Conservation (phyloP, 2,797 vertebrate species). For the Picus viridis region DNA sequence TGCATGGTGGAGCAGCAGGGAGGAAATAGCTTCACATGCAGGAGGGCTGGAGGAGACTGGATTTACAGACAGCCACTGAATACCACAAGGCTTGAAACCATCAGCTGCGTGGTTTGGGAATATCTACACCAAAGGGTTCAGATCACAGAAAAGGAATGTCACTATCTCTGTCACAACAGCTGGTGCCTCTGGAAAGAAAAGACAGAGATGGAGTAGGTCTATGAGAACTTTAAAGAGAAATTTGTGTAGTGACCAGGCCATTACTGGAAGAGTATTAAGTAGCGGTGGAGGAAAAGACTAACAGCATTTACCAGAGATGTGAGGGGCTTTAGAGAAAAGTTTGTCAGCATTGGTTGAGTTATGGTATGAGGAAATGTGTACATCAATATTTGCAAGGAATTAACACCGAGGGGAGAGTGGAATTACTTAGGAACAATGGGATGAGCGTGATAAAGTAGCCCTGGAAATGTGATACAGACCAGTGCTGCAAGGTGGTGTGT, state of each 20-base stretch:
- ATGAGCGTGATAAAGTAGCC: neutral
- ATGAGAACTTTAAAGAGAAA: neutral
- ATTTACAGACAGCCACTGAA: neutral
- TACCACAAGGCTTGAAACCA: neutral
- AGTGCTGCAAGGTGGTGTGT: neutral
- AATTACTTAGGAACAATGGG: slow-evolving; percentile 38
- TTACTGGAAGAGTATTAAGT: neutral
- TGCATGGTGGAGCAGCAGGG: neutral
- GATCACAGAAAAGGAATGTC: neutral
- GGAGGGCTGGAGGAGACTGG: neutral
- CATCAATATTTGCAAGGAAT: slow-evolving; percentile 19
- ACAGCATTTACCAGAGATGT: neutral
- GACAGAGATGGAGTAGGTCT: neutral
- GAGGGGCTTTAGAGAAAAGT: neutral
- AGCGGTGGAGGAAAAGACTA: neutral
- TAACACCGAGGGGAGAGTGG: neutral
- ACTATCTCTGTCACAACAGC: neutral
- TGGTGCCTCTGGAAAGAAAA: neutral
- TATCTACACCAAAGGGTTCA: neutral
- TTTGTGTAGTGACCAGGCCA: neutral
- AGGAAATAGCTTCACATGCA: neutral
- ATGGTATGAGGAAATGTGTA: neutral
- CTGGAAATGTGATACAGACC: neutral
- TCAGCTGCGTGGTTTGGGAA: neutral
- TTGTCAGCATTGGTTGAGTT: neutral